A percentile compares a stretch with the other conserved stretches of the same genome.
Evolutionary conservation across 2,888 invertebrate genomes (phyloP).

Genomic region (Pharmacophagus antenor): DNA sequence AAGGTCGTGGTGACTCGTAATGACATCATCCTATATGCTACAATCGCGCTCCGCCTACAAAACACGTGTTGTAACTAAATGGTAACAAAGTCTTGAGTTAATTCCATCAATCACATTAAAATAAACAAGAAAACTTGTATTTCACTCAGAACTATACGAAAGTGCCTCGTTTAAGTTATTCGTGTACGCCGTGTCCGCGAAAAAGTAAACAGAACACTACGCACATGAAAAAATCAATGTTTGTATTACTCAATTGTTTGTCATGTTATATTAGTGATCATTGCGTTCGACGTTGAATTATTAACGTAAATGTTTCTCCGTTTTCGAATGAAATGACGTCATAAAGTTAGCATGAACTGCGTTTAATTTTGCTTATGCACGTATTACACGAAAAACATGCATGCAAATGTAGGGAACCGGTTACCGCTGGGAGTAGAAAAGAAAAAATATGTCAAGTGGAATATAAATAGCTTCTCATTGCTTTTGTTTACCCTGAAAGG

Average conservation of each 20-base stretch:
- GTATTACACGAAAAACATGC: slow-evolving; percentile 26
- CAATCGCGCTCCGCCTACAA: slow-evolving; percentile 69
- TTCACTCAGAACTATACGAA: not conserved
- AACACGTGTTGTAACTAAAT: slow-evolving; percentile 59
- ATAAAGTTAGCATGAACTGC: not conserved
- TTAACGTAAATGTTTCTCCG: not conserved
- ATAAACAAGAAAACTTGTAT: slow-evolving; percentile 1
- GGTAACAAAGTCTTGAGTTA: slow-evolving; percentile 34
- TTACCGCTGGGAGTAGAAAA: slow-evolving; percentile 21
- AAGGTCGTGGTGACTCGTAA: slow-evolving; percentile 39
- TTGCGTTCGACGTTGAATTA: not conserved
- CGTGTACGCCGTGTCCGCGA: not conserved
- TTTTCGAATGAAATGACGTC: not conserved
- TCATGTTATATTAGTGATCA: slow-evolving; percentile 14
- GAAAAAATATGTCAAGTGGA: slow-evolving; percentile 28
- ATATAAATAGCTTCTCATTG: slow-evolving; percentile 28
- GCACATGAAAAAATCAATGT: slow-evolving; percentile 1
- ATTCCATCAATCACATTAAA: slow-evolving; percentile 12
- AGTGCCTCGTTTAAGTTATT: not conserved
- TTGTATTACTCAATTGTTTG: slow-evolving; percentile 3
- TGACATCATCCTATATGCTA: slow-evolving; percentile 72
- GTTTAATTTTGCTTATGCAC: slow-evolving; percentile 10
- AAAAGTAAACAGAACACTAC: slow-evolving; percentile 7
- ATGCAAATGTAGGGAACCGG: slow-evolving; percentile 28
- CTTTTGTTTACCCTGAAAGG: slow-evolving; percentile 25